A percentile compares a stretch with the other conserved stretches of the same genome.
phyloP scores from a whole-genome alignment of 2,797 vertebrate species.

The Mallotus villosus region DNA sequence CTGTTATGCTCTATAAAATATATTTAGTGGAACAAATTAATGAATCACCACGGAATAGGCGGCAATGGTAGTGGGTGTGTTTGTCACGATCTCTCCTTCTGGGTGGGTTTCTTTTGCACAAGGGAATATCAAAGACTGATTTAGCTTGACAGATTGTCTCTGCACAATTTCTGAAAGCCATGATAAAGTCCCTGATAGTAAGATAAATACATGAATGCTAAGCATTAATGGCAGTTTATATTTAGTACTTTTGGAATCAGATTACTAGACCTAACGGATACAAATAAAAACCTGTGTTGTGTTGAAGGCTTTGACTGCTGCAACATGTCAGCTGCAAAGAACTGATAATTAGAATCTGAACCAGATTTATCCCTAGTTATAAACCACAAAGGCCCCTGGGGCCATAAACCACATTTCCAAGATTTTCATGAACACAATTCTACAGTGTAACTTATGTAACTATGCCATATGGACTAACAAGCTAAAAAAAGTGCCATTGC shows the following conservation, averaged over 20 bases:
- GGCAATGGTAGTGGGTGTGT: neutral
- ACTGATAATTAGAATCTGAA: no score
- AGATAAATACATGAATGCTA: neutral
- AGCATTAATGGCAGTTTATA: neutral
- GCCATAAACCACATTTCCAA: neutral
- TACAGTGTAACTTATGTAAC: no score
- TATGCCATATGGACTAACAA: neutral
- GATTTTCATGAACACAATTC: no score
- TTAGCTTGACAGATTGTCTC: neutral
- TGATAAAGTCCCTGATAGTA: neutral
- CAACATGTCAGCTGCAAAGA: no score
- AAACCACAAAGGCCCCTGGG: neutral
- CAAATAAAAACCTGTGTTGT: no score
- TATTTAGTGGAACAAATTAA: slow-evolving; percentile 4
- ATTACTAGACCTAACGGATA: no score
- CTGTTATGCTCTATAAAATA: neutral
- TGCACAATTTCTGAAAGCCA: neutral
- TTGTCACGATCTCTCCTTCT: neutral
- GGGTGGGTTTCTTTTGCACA: neutral
- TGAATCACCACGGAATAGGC: neutral
- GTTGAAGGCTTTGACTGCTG: no score
- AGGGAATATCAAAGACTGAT: neutral
- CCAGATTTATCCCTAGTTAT: no score
- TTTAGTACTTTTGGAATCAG: no score
- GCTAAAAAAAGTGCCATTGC: no score